Percentiles rank a stretch among this genome's conserved stretches.
phyloP scores from a whole-genome alignment of 2,113 vertebrate species.

The Vulpes vulpes region DNA sequence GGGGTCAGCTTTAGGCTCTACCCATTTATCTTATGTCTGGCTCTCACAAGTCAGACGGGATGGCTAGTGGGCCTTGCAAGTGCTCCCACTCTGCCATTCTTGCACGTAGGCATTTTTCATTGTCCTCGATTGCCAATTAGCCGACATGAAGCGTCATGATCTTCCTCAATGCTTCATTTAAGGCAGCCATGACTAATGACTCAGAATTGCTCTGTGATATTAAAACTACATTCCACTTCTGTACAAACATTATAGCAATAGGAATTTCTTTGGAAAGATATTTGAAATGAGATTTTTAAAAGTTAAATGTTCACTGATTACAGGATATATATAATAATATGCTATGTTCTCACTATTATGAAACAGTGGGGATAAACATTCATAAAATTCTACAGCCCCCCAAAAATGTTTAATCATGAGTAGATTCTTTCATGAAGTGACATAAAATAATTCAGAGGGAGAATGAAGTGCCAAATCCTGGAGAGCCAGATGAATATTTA shows the following conservation, averaged over 20 bases:
- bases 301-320: not conserved
- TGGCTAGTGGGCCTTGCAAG: not conserved
- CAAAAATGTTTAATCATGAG: not conserved
- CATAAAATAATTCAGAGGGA: not conserved
- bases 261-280: not conserved
- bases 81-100: not conserved
- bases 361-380: not conserved
- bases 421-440: not conserved
- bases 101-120: not conserved
- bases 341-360: not conserved
- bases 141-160: not conserved
- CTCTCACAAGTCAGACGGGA: not conserved
- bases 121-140: not conserved
- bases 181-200: not conserved
- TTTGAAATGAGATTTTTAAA: constrained; percentile 28
- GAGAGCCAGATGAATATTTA: not conserved
- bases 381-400: not conserved
- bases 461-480: not conserved
- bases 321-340: not conserved
- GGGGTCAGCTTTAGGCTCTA: not conserved
- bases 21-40: not conserved
- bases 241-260: not conserved
- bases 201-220: not conserved
- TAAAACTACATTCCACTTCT: not conserved
- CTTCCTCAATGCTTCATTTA: not conserved